Percentiles rank a stretch among this genome's conserved stretches.
These are phyloP conservation scores for Euwallacea similis DNA, from an alignment of 1,140 invertebrate species.

Conservation along the genomic window DNA sequence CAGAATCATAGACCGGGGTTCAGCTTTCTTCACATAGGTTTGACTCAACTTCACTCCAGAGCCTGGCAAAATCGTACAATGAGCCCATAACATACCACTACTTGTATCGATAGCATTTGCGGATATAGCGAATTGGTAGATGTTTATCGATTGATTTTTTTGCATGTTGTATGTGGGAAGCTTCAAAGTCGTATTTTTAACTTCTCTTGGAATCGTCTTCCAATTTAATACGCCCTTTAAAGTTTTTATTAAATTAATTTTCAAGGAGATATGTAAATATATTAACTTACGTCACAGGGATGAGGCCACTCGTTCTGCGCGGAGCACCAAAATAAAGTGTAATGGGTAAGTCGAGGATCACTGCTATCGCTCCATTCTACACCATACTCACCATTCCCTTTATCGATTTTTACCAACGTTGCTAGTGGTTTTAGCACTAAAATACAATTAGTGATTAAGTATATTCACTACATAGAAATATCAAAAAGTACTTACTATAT, in stretches of 20 bases:
- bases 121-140: conserved; percentile 72
- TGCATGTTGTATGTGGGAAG: not conserved
- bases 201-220: conserved; percentile 56
- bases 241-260: not conserved
- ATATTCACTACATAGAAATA: not conserved
- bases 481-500: conserved; percentile 56
- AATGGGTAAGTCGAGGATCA: conserved; percentile 57
- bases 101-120: conserved; percentile 65
- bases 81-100: conserved; percentile 78
- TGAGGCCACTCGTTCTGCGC: conserved; percentile 62
- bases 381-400: conserved; percentile 67
- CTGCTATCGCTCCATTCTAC: conserved; percentile 68
- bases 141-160: conserved; percentile 51
- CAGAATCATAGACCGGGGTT: conserved; percentile 64
- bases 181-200: conserved; percentile 57
- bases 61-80: conserved; percentile 72
- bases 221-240: conserved; percentile 60
- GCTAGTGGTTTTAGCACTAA: conserved; percentile 58
- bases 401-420: conserved; percentile 69
- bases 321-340: conserved; percentile 76
- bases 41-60: conserved; percentile 65
- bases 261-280: not conserved
- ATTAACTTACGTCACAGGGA: conserved; percentile 59
- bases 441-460: conserved; percentile 33
- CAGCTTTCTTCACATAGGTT: conserved; percentile 56